Evolutionary conservation across 2,113 vertebrate species (phyloP).

Genomic region (Serinus canaria): DNA sequence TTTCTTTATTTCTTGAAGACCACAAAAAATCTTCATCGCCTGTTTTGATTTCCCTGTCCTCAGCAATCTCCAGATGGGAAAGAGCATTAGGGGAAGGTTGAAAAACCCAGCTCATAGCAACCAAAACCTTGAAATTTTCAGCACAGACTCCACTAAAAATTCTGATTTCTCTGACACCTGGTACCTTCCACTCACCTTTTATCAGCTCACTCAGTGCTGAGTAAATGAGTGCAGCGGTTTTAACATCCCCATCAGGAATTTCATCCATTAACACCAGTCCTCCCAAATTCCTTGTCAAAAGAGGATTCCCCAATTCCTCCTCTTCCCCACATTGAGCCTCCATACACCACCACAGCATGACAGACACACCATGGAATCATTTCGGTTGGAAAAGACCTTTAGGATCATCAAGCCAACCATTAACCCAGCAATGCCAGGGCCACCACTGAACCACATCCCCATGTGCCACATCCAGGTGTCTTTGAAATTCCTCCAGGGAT

Average conservation of each 20-base stretch:
- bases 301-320: neutral
- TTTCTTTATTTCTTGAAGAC: neutral
- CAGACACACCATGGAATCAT: neutral
- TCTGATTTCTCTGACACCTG: neutral
- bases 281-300: neutral
- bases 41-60: neutral
- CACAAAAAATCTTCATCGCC: neutral
- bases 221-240: neutral
- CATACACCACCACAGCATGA: neutral
- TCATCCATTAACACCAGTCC: neutral
- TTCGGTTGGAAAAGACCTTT: neutral
- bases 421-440: neutral
- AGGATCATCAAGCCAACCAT: neutral
- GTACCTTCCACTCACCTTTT: neutral
- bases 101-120: neutral
- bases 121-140: neutral
- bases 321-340: neutral
- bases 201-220: neutral
- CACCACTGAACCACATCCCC: neutral
- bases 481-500: neutral
- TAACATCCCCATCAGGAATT: neutral
- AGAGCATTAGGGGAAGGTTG: neutral
- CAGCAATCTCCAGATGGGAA: neutral
- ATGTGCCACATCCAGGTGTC: rapidly evolving
- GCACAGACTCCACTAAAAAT: neutral